Evolutionary conservation across 2,888 invertebrate genomes (phyloP).

Genomic region (Hypolimnas misippus): DNA sequence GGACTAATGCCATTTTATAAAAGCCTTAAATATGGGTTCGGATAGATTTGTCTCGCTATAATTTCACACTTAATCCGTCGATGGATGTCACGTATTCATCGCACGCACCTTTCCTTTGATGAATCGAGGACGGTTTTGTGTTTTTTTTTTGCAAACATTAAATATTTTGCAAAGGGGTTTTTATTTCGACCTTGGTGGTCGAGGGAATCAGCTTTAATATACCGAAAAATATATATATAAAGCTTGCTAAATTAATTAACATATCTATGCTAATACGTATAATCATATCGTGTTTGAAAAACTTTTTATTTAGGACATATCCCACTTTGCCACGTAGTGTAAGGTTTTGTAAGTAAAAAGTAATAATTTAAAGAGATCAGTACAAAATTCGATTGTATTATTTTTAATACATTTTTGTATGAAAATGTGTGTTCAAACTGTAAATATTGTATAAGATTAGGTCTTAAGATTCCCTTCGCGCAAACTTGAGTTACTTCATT

Average conservation of each 20-base stretch:
- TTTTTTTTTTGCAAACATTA: slow-evolving; percentile 44
- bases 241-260: slow-evolving; percentile 37
- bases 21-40: slow-evolving; percentile 55
- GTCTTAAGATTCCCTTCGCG: slow-evolving; percentile 18
- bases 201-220: slow-evolving; percentile 66
- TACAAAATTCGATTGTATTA: slow-evolving; percentile 60
- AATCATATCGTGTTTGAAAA: slow-evolving; percentile 49
- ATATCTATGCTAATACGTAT: slow-evolving; percentile 43
- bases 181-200: slow-evolving; percentile 48
- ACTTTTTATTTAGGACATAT: slow-evolving; percentile 66
- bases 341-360: slow-evolving; percentile 44
- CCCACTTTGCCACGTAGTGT: slow-evolving; percentile 73
- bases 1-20: slow-evolving; percentile 51
- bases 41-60: slow-evolving; percentile 62
- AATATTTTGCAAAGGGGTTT: slow-evolving; percentile 34
- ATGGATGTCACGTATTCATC: slow-evolving; percentile 57
- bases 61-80: slow-evolving; percentile 65
- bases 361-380: slow-evolving; percentile 49
- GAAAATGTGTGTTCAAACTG: slow-evolving; percentile 61
- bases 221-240: slow-evolving; percentile 46
- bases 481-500: slow-evolving; percentile 8
- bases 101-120: slow-evolving; percentile 60
- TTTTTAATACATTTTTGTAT: slow-evolving; percentile 55
- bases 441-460: slow-evolving; percentile 48
- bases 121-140: slow-evolving; percentile 50